phyloP scores from a whole-genome alignment of 2,888 invertebrate genomes.

The Leucania comma region DNA sequence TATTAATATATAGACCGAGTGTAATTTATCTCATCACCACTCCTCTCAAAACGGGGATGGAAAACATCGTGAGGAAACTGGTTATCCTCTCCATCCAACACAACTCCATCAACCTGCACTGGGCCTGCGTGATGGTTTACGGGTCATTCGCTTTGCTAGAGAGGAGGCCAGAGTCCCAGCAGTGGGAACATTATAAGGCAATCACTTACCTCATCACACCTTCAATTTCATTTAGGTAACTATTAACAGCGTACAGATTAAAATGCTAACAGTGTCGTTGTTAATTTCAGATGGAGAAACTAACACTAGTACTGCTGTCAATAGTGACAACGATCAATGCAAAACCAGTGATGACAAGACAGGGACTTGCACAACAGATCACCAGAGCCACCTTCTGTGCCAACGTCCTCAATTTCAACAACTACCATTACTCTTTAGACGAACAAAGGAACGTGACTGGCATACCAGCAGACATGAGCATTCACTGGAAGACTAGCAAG shows the following conservation, averaged over 20 bases:
- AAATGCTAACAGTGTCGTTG: not conserved
- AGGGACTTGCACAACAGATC: conserved; percentile 70
- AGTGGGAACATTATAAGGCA: too few species aligned
- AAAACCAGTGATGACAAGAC: conserved; percentile 78
- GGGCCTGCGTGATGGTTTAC: too few species aligned
- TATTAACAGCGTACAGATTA: not conserved
- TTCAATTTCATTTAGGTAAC: not conserved
- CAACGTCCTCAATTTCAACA: conserved; percentile 77
- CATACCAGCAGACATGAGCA: conserved; percentile 84
- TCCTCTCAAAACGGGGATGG: too few species aligned
- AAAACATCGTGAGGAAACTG: too few species aligned
- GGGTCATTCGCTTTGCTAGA: too few species aligned
- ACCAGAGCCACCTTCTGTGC: conserved; percentile 73
- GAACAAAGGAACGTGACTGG: conserved; percentile 77
- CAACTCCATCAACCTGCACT: too few species aligned
- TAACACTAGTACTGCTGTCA: conserved; percentile 67
- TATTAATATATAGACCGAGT: too few species aligned
- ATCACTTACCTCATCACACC: too few species aligned
- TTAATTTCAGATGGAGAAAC: conserved; percentile 77
- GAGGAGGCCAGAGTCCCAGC: too few species aligned
- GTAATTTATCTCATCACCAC: too few species aligned
- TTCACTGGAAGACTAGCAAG: conserved; percentile 85
- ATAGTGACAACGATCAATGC: conserved; percentile 64
- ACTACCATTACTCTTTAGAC: conserved; percentile 78
- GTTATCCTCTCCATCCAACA: too few species aligned